Base-by-base conservation (phyloP, 2,113 vertebrate species). In the Rhinoderma darwinii region DNA sequence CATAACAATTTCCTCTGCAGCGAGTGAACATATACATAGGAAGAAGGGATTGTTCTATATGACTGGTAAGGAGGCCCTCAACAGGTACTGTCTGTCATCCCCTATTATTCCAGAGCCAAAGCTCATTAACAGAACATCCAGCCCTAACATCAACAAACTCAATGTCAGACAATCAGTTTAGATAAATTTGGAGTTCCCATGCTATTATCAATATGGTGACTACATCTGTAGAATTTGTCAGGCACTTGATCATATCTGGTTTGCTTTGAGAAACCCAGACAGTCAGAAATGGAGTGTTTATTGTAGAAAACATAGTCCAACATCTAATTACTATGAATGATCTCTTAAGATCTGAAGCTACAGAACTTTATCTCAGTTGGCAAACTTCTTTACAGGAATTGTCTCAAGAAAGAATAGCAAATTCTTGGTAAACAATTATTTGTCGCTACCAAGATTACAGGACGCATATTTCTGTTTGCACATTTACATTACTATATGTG, bases 121-220 rank as follows among this genome's bases (percentile, higher is more conserved):
- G 12, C 3, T 84, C 32, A 39, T 35, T 72, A 54, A 20, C 32
- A 73, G 43, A 73, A 73, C 72, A 84, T 61, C 37, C 68, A 7
- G 25, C 70, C 72, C 51, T 61, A 76, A 74, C 51, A 61, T 76
- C 70, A 84, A 75, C 83, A 84, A 76, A 75, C 22, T 84, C 22
- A 32, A 30, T 73, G 41, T 84, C 82, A 84, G 82, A 37, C 68
- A 32, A 73, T 84, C 63, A 27, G 63, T 51, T 73, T 54, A 73
- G 63, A 51, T 73, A 73, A 73, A n/a, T 51, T 73, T 25, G 27
- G 70, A 73, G 61, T 83, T 83, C 27, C 43, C 81, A 68, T 83
- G 43, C 43, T 83, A 68, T 68, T 50, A 22, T 17, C 81, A 83
- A 83, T 70, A 70, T 50, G 61, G 81, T 70, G 41, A 70, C 39